A percentile compares a stretch with the other conserved stretches of the same genome.
Evolutionary conservation across 2,797 vertebrate species (phyloP).

Genomic region (Falco berigora): DNA sequence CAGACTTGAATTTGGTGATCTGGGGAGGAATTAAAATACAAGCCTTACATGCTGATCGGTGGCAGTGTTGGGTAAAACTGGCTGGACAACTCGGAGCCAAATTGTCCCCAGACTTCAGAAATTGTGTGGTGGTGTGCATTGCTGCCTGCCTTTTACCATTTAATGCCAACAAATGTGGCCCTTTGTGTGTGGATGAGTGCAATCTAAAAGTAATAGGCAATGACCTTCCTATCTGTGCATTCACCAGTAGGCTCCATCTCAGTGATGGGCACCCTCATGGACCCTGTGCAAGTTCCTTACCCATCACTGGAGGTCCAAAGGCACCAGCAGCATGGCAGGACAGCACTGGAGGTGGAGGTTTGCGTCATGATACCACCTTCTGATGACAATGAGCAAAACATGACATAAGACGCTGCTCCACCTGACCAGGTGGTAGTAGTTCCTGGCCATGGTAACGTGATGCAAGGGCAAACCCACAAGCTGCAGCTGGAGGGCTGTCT

Average conservation of each 20-base stretch:
- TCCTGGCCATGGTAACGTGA: neutral
- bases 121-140: fast-evolving
- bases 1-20: neutral
- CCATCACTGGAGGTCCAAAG: neutral
- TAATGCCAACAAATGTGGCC: neutral
- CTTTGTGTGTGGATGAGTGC: neutral
- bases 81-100: neutral
- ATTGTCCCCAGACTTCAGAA: neutral
- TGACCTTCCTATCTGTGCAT: neutral
- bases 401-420: neutral
- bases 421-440: neutral
- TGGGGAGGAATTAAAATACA: neutral
- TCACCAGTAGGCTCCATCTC: neutral
- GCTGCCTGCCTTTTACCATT: neutral
- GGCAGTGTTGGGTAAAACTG: neutral
- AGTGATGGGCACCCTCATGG: neutral
- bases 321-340: neutral
- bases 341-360: neutral
- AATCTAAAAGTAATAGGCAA: neutral
- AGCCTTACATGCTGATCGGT: neutral
- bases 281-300: neutral
- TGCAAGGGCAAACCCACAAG: neutral
- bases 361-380: neutral
- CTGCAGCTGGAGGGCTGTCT: neutral
- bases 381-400: neutral